phyloP scores from a whole-genome alignment of 2,797 vertebrate genomes.

The Phrynocephalus forsythii region DNA sequence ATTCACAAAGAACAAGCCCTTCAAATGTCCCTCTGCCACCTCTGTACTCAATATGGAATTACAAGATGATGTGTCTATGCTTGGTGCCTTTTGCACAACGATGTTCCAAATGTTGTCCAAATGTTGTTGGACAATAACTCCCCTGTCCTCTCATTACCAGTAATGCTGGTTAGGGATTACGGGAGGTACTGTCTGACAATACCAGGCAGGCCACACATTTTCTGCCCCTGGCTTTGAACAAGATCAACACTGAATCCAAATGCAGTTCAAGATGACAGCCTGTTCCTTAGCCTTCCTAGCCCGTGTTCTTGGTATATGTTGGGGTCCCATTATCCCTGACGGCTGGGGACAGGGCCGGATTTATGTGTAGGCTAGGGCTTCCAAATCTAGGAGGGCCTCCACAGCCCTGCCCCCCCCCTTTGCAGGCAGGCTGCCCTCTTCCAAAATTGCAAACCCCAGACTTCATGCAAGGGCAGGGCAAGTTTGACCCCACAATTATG shows the following conservation, averaged over 20 bases:
- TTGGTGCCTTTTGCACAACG: background rate
- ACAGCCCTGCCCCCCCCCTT: no score
- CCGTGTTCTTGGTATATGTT: background rate
- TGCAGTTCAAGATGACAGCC: background rate
- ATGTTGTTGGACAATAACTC: background rate
- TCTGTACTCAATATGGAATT: background rate
- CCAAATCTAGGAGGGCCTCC: no score
- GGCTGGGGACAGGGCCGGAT: no score
- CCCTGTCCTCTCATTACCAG: background rate
- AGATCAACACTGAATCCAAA: background rate
- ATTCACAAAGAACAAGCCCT: background rate
- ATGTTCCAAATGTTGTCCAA: background rate
- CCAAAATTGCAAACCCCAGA: no score
- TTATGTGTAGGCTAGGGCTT: no score
- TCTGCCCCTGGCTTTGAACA: background rate
- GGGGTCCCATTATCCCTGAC: background rate
- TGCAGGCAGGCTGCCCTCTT: no score
- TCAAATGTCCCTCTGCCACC: background rate
- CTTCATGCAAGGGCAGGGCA: no score
- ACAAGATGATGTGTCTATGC: background rate
- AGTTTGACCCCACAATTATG: no score
- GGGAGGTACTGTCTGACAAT: background rate
- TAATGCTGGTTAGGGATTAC: background rate
- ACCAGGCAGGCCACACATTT: background rate
- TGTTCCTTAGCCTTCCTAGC: background rate